These are phyloP conservation scores for Brachionus koreanus DNA, from an alignment of 1,140 invertebrate genomes.

Conservation along the genomic window DNA sequence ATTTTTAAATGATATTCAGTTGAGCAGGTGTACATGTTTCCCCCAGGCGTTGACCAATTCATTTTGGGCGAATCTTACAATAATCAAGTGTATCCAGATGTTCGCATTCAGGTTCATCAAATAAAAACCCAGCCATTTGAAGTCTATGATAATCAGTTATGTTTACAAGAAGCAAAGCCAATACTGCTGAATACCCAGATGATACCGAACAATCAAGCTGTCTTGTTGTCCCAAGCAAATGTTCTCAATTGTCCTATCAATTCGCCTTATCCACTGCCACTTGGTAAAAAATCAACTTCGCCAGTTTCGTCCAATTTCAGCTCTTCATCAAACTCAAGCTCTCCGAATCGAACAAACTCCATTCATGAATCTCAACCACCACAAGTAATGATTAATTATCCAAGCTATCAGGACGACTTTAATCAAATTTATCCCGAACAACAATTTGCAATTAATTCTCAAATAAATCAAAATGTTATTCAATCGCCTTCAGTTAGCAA, in stretches of 20 bases:
- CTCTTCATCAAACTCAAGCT: background rate
- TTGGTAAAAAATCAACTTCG: slow-evolving; percentile 14
- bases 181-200: background rate
- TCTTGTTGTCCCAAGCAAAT: background rate
- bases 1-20: background rate
- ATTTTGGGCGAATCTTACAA: background rate
- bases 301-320: slow-evolving; percentile 4
- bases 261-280: background rate
- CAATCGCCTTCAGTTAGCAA: background rate
- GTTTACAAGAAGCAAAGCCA: background rate
- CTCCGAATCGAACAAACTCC: slow-evolving; percentile 1
- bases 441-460: background rate
- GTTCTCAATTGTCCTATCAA: background rate
- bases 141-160: background rate
- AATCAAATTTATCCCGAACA: background rate
- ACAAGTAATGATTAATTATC: background rate
- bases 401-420: background rate
- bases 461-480: background rate
- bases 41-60: background rate
- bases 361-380: background rate
- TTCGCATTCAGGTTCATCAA: background rate
- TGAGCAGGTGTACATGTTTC: background rate
- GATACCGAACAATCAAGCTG: background rate
- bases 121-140: slow-evolving; percentile 6
- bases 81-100: background rate